Evolutionary conservation across 2,888 invertebrate species (phyloP).

Genomic region (Sisyra nigra): DNA sequence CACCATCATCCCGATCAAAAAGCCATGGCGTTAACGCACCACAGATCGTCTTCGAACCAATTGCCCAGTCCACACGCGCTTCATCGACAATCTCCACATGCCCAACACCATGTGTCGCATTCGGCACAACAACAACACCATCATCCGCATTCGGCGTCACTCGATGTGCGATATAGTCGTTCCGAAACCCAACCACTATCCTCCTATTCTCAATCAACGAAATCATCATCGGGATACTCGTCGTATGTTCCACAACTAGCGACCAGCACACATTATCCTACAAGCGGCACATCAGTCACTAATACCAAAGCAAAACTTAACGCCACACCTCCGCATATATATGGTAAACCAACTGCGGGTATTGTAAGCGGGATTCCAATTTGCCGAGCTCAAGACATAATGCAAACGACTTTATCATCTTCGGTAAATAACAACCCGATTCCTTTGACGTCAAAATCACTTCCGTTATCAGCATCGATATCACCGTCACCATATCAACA

Average conservation of each 20-base stretch:
- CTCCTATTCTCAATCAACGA: constrained; percentile 20
- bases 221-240: constrained; percentile 21
- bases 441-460: constrained; percentile 40
- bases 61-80: constrained; percentile 28
- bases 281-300: constrained; percentile 31
- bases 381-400: constrained; percentile 25
- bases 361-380: constrained; percentile 39
- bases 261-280: constrained; percentile 26
- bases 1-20: constrained; percentile 22
- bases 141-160: constrained; percentile 6
- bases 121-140: constrained; percentile 18
- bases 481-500: constrained; percentile 37
- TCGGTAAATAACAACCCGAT: constrained; percentile 27
- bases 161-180: constrained; percentile 14
- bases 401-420: neutral
- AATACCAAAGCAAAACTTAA: constrained; percentile 51
- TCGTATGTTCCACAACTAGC: constrained; percentile 27
- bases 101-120: constrained; percentile 26
- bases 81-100: constrained; percentile 28
- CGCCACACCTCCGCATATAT: constrained; percentile 60
- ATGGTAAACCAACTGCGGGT: constrained; percentile 44
- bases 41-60: constrained; percentile 20
- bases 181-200: constrained; percentile 14
- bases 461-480: constrained; percentile 23
- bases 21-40: constrained; percentile 19